Percentiles rank a stretch among this genome's conserved stretches.
phyloP scores from a whole-genome alignment of 1,140 invertebrate species.

The Ptiloglossa arizonensis region DNA sequence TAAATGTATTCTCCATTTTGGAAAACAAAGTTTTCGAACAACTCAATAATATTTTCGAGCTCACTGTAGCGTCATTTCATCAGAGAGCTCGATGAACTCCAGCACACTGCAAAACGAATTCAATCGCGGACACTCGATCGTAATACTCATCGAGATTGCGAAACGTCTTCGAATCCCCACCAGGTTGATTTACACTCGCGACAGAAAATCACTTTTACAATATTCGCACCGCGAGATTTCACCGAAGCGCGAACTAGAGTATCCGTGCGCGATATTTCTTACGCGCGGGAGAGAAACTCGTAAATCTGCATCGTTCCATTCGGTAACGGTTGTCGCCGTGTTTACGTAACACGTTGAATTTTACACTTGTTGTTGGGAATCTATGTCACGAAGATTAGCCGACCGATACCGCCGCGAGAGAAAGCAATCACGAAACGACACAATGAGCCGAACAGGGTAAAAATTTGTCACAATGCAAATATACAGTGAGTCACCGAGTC shows the following conservation, averaged over 20 bases:
- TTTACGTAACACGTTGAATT: constrained; percentile 33
- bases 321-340: constrained; percentile 6
- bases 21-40: too few species aligned
- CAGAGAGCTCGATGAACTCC: too few species aligned
- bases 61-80: too few species aligned
- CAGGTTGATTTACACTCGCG: too few species aligned
- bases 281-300: not conserved
- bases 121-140: too few species aligned
- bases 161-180: too few species aligned
- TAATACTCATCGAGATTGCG: too few species aligned
- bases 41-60: too few species aligned
- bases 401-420: not conserved
- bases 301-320: constrained; percentile 17
- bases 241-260: not conserved
- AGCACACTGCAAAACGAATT: too few species aligned
- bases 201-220: not conserved
- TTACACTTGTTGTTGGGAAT: constrained; percentile 40
- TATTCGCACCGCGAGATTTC: not conserved
- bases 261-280: not conserved
- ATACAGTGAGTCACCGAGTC: not conserved
- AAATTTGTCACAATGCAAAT: not conserved
- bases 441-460: not conserved
- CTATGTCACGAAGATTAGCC: constrained; percentile 20
- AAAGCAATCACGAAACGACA: constrained; percentile 13
- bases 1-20: too few species aligned